Base-by-base conservation (phyloP, 2,113 vertebrate species). In the Anarhynchus alexandrinus region DNA sequence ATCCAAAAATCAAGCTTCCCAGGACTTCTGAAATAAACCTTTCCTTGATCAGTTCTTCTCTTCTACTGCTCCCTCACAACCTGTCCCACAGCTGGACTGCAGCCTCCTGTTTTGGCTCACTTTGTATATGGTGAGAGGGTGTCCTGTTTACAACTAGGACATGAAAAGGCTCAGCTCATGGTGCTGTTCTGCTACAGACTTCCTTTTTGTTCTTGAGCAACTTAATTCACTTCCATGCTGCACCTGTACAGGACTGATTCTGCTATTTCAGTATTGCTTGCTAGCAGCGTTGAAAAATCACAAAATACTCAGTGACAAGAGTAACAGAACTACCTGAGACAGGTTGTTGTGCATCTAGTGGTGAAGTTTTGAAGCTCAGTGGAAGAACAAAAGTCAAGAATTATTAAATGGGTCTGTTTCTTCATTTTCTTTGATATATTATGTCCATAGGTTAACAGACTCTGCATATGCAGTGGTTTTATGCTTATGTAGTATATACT, bases 331-430 rank as follows among this genome's bases (percentile, higher is more conserved):
- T 55, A 27, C 20, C 36, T 36, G 42, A 52, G 21, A 58, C 30
- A 57, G 0, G 0, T 34, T 67, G 16, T 17, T 91, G 40, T 72
- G 57, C 19, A 29, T 61, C 36, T 89, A 1, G 49, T 47, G 40
- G 42, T 79, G 88, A 87, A 82, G 57, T 71, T 86, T 86, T 54
- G 77, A 82, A 94, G 13, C 30, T 84, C 32, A 34, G 10, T 79
- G 54, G 34, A 82, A 89, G 65, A 83, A 21, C 26, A 47, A 52
- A 55, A 59, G 42, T 81, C 26, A 58, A 34, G n/a, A 82, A 45
- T 65, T 91, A 49, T 49, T 65, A 82, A 72, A 65, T 45, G 17
- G 7, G 36, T 93, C 52, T 70, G 13, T n/a, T 61, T 86, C 49
- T 91, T 85, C 9, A 29, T 76, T 95, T 78, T 52, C 34, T 71